Evolutionary conservation across 1,140 invertebrate genomes (phyloP).

Genomic region (Drosophila punjabiensis): DNA sequence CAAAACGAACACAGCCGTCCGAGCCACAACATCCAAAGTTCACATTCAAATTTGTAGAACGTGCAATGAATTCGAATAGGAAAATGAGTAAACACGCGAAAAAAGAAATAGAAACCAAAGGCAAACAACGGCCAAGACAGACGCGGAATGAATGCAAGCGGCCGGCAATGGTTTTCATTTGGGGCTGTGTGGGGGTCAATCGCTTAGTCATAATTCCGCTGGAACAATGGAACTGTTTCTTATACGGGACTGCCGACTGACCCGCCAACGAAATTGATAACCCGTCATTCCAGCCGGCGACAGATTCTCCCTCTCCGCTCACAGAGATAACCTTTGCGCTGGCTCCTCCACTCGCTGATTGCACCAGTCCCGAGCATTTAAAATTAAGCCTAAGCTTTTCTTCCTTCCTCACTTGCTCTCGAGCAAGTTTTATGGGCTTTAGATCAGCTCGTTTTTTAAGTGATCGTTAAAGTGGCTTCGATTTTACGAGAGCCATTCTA

Average conservation of each 20-base stretch:
- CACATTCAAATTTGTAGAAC: slow-evolving; percentile 82
- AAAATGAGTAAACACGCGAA: slow-evolving; percentile 76
- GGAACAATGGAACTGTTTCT: slow-evolving; percentile 61
- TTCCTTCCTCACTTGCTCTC: slow-evolving; percentile 22
- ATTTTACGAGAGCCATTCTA: slow-evolving; percentile 59
- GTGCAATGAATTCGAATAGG: slow-evolving; percentile 73
- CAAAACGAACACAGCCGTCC: slow-evolving; percentile 2
- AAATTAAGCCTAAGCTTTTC: slow-evolving; percentile 25
- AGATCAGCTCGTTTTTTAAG: slow-evolving; percentile 34
- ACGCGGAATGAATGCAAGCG: slow-evolving; percentile 52
- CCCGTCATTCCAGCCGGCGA: slow-evolving; percentile 55
- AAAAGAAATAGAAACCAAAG: slow-evolving; percentile 6
- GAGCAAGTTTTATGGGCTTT: slow-evolving; percentile 11
- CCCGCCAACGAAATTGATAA: slow-evolving; percentile 75
- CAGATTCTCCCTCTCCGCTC: slow-evolving; percentile 43
- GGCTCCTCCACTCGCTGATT: slow-evolving; percentile 47
- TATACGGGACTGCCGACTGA: slow-evolving; percentile 42
- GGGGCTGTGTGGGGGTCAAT: slow-evolving; percentile 56
- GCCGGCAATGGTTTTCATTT: slow-evolving; percentile 58
- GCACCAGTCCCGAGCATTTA: slow-evolving; percentile 8
- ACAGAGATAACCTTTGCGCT: slow-evolving; percentile 61
- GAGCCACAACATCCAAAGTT: slow-evolving; percentile 51
- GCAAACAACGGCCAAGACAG: slow-evolving; percentile 19
- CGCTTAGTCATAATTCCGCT: slow-evolving; percentile 73
- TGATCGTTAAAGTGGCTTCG: slow-evolving; percentile 67